Conservation (phyloP, 2,888 invertebrate genomes). For the Oasisia sp. region DNA sequence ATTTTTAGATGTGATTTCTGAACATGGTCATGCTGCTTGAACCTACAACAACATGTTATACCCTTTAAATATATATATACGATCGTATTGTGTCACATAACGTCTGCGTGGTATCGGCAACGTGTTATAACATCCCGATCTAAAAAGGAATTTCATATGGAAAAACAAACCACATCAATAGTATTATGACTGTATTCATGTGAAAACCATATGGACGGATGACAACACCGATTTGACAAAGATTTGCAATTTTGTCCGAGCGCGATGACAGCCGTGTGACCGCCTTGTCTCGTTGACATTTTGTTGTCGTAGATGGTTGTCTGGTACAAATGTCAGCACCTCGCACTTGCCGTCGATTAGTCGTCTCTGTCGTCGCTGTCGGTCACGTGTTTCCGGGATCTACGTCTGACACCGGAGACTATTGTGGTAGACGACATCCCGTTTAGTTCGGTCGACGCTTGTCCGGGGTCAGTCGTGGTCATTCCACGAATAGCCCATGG, state of each 20-base stretch:
- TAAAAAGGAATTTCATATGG: neutral
- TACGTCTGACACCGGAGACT: neutral
- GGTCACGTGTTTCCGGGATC: neutral
- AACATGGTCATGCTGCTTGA: no score
- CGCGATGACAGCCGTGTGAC: neutral
- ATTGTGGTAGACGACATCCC: neutral
- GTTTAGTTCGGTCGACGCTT: neutral
- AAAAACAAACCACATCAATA: neutral
- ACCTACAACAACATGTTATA: no score
- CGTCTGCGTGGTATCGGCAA: neutral
- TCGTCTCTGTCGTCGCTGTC: neutral
- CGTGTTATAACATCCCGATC: neutral
- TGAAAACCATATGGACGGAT: neutral
- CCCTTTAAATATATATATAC: no score
- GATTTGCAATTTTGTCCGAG: neutral
- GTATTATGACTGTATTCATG: neutral
- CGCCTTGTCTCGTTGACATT: neutral
- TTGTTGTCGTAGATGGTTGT: neutral
- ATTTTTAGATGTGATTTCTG: no score
- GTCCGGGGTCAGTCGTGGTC: neutral
- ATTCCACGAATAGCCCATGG: neutral
- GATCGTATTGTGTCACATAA: neutral
- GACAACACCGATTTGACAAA: neutral
- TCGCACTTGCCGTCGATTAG: neutral
- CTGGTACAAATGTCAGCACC: neutral